Evolutionary conservation across 2,113 vertebrate genomes (phyloP).

Genomic region (Rhinichthys klamathensis): DNA sequence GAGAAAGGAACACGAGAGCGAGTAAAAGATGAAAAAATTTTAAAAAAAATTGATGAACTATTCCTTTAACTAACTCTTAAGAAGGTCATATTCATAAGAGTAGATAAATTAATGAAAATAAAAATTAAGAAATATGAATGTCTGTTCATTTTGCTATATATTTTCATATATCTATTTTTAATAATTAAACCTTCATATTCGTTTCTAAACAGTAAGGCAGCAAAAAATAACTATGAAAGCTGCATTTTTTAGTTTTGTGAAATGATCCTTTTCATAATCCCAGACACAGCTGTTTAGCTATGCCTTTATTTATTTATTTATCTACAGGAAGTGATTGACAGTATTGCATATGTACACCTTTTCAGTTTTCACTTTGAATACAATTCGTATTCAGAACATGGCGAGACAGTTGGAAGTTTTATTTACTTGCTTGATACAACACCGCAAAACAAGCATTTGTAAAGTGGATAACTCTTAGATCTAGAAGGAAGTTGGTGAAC

Average conservation of each 20-base stretch:
- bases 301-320: neutral
- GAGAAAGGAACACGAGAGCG: neutral
- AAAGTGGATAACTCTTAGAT: slow-evolving; percentile 45
- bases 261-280: slow-evolving; percentile 25
- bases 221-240: neutral
- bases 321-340: slow-evolving; percentile 32
- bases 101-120: neutral
- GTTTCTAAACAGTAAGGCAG: neutral
- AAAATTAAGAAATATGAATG: neutral
- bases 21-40: too few relatives aligned
- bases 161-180: neutral
- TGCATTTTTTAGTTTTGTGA: neutral
- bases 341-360: slow-evolving; percentile 6
- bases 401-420: slow-evolving; percentile 21
- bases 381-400: slow-evolving; percentile 5
- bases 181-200: neutral
- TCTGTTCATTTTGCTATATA: neutral
- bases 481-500: slow-evolving; percentile 31
- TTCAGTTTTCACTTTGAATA: slow-evolving; percentile 28
- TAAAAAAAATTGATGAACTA: too few relatives aligned
- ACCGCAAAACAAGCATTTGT: slow-evolving; percentile 36
- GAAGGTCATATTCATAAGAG: neutral
- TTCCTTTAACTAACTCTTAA: neutral
- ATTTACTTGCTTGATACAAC: slow-evolving; percentile 41
- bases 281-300: slow-evolving; percentile 23